Conservation (phyloP, 2,888 invertebrate genomes). For the Mechanitis messenoides region DNA sequence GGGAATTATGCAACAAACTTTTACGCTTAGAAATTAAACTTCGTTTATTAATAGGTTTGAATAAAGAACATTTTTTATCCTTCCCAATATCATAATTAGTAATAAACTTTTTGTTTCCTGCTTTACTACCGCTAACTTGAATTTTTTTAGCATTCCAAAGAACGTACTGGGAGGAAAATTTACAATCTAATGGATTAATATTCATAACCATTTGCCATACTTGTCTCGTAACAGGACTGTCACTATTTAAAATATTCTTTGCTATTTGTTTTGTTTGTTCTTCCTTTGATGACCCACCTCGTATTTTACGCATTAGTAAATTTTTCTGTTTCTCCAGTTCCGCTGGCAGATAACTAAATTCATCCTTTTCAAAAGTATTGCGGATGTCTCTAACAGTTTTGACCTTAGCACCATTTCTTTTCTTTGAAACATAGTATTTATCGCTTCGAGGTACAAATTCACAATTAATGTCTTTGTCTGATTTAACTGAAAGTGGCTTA, state of each 20-base stretch:
- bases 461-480: constrained; percentile 34
- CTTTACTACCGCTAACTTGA: constrained; percentile 56
- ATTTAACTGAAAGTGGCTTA: constrained; percentile 37
- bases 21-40: constrained; percentile 37
- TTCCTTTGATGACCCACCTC: constrained; percentile 47
- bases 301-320: constrained; percentile 55
- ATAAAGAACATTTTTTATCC: constrained; percentile 30
- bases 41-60: constrained; percentile 29
- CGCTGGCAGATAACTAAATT: constrained; percentile 42
- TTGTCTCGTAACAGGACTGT: constrained; percentile 52
- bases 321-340: constrained; percentile 57
- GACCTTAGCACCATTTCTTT: constrained; percentile 54
- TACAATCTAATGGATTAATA: constrained; percentile 53
- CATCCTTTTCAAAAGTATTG: constrained; percentile 54
- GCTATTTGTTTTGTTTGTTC: constrained; percentile 52
- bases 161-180: constrained; percentile 51
- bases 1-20: constrained; percentile 49
- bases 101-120: constrained; percentile 57
- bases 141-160: constrained; percentile 56
- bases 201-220: constrained; percentile 67
- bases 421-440: constrained; percentile 57
- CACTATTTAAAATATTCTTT: constrained; percentile 47
- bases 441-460: constrained; percentile 49
- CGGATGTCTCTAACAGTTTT: constrained; percentile 61
- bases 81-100: constrained; percentile 46